Percentiles rank a stretch among this genome's conserved stretches.
Evolutionary conservation across 2,797 vertebrate species (phyloP).

Genomic region (Cossypha niveicapilla): DNA sequence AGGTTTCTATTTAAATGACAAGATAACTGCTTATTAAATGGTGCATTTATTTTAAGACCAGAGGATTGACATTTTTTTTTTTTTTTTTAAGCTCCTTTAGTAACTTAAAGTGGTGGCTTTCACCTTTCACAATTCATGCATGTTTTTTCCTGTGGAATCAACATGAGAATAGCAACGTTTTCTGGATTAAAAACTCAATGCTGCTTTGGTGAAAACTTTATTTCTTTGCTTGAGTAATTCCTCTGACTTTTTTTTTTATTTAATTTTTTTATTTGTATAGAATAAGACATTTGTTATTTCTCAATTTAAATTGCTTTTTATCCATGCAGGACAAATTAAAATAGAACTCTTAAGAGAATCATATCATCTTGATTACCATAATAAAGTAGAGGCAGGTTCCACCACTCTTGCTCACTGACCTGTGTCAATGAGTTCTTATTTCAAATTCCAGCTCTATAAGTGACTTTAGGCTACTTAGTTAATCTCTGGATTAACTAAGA

Average conservation of each 20-base stretch:
- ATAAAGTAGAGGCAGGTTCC: constrained; percentile 1
- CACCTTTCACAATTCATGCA: neutral
- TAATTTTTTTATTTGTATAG: constrained; percentile 44
- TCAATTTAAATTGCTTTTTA: constrained; percentile 46
- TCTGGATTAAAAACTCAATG: neutral
- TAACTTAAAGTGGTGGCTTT: neutral
- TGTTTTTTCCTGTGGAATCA: neutral
- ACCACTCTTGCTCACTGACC: neutral
- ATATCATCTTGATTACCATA: neutral
- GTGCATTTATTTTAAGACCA: neutral
- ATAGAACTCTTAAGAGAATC: neutral
- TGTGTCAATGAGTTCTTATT: neutral
- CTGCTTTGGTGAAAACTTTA: neutral
- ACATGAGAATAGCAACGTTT: neutral
- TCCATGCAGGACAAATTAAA: constrained; percentile 48
- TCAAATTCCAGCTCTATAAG: neutral
- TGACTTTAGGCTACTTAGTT: neutral
- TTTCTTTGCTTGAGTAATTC: constrained; percentile 1
- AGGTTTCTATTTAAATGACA: constrained; percentile 20
- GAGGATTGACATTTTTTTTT: neutral
- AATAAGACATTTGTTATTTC: constrained; percentile 26
- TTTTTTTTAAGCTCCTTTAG: neutral
- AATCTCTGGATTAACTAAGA: neutral
- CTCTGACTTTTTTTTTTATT: neutral
- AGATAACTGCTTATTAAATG: constrained; percentile 1